Evolutionary conservation across 1,140 invertebrate species (phyloP).

Genomic region (Apis dorsata): DNA sequence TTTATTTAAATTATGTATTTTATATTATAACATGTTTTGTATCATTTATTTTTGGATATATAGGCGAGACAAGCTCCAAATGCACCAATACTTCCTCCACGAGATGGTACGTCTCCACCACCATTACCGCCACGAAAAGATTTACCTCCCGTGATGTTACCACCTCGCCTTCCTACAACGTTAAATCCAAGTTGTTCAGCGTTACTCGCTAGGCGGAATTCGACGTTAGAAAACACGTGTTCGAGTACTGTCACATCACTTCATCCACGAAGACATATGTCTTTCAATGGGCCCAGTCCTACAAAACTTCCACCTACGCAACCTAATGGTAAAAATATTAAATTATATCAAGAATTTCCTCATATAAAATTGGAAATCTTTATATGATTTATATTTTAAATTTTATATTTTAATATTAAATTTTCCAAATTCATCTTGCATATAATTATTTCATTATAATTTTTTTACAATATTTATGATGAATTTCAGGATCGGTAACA

Average conservation of each 20-base stretch:
- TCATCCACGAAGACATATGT: conserved; percentile 76
- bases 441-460: not conserved
- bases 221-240: conserved; percentile 74
- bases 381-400: not conserved
- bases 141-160: conserved; percentile 74
- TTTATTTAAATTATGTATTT: not conserved
- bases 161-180: conserved; percentile 76
- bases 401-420: not conserved
- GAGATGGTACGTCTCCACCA: conserved; percentile 83
- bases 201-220: conserved; percentile 77
- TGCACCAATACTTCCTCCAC: conserved; percentile 82
- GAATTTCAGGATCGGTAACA: conserved; percentile 74
- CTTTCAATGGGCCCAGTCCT: conserved; percentile 78
- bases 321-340: conserved; percentile 74
- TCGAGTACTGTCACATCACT: conserved; percentile 66
- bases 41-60: conserved; percentile 17
- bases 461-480: not conserved
- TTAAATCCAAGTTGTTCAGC: conserved; percentile 73
- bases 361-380: not conserved
- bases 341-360: not conserved
- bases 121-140: conserved; percentile 83
- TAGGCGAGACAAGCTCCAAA: conserved; percentile 82
- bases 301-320: conserved; percentile 75
- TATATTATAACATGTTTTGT: not conserved
- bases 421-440: too few relatives aligned